Evolutionary conservation across 1,140 invertebrate genomes (phyloP).

Genomic region (Sarcophaga peregrina): DNA sequence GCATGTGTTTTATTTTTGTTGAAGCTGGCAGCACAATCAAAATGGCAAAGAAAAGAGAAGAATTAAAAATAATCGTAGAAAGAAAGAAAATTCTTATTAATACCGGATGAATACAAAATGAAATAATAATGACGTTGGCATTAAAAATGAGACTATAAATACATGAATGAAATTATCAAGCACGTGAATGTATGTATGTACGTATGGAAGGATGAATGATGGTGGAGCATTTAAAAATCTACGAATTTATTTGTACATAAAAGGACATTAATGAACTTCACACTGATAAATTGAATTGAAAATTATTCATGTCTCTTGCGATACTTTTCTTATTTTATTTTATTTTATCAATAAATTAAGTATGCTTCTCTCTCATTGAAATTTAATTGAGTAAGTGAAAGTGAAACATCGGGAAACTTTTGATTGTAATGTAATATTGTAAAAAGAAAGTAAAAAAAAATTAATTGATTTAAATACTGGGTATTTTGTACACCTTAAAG

Average conservation of each 20-base stretch:
- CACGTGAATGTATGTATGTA: background rate
- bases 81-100: slow-evolving; percentile 27
- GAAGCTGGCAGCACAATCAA: too few species aligned
- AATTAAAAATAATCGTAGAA: background rate
- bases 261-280: background rate
- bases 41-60: background rate
- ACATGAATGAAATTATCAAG: slow-evolving; percentile 22
- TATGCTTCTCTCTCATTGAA: too few species aligned
- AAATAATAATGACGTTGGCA: slow-evolving; percentile 29
- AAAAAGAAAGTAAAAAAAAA: too few species aligned
- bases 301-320: background rate
- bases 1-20: background rate
- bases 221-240: background rate
- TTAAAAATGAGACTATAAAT: background rate
- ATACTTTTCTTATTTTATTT: too few species aligned
- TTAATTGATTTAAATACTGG: too few species aligned
- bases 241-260: background rate
- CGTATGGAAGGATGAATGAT: too few species aligned
- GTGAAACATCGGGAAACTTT: too few species aligned
- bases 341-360: too few species aligned
- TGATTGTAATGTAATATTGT: background rate
- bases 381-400: too few species aligned
- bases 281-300: background rate
- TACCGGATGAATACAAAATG: slow-evolving; percentile 33
- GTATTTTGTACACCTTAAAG: too few species aligned